Conservation (phyloP, 2,797 vertebrate species). For the Prunella strophiata region DNA sequence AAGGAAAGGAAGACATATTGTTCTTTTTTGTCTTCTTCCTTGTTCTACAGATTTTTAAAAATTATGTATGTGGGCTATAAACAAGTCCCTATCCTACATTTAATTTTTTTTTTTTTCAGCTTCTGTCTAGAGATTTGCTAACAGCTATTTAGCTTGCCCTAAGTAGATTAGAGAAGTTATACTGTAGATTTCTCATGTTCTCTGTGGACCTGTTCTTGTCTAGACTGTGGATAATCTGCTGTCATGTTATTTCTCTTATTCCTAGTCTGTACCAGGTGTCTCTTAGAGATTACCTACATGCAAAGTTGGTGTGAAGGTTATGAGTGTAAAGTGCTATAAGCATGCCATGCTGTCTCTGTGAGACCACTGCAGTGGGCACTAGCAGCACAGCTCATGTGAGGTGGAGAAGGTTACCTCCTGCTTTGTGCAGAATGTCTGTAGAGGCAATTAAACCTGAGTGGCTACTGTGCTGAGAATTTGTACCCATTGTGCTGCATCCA, state of each 20-base stretch:
- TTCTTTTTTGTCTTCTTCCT: background rate
- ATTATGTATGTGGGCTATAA: background rate
- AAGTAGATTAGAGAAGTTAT: background rate
- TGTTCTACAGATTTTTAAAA: background rate
- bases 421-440: background rate
- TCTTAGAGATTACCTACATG: background rate
- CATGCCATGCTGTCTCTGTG: background rate
- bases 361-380: background rate
- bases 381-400: background rate
- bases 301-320: background rate
- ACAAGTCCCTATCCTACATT: background rate
- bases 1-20: background rate
- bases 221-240: background rate
- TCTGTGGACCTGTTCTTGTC: background rate
- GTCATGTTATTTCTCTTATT: background rate
- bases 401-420: background rate
- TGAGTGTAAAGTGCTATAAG: background rate
- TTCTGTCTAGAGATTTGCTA: background rate
- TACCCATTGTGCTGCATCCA: background rate
- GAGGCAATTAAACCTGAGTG: background rate
- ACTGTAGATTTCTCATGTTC: background rate
- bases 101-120: rapidly evolving
- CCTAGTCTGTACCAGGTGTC: background rate
- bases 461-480: background rate
- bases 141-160: background rate